Percentiles rank a stretch among this genome's conserved stretches.
Evolutionary conservation across 2,888 invertebrate species (phyloP).

Genomic region (Labia minor): DNA sequence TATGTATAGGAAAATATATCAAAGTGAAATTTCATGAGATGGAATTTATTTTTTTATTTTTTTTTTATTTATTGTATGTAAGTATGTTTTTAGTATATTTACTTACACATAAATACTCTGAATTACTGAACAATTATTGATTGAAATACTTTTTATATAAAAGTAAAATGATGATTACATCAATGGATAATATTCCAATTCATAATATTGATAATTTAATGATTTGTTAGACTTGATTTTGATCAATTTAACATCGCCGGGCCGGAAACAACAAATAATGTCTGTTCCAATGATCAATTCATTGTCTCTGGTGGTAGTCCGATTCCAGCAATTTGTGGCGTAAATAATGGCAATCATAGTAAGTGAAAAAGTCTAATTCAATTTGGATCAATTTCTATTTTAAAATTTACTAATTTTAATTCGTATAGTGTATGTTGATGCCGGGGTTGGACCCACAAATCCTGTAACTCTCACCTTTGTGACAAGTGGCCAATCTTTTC

Average conservation of each 20-base stretch:
- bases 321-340: slow-evolving; percentile 69
- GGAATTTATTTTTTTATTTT: too few relatives aligned
- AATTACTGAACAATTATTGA: too few relatives aligned
- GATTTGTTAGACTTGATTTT: slow-evolving; percentile 55
- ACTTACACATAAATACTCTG: too few relatives aligned
- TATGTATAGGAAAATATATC: too few relatives aligned
- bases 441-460: slow-evolving; percentile 61
- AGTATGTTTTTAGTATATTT: too few relatives aligned
- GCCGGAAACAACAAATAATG: slow-evolving; percentile 63
- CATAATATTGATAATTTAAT: too few relatives aligned
- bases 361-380: slow-evolving; percentile 31
- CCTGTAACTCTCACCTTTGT: slow-evolving; percentile 72
- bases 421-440: slow-evolving; percentile 76
- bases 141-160: too few relatives aligned
- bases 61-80: too few relatives aligned
- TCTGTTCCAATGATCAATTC: slow-evolving; percentile 76
- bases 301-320: slow-evolving; percentile 73
- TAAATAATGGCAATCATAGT: slow-evolving; percentile 74
- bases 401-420: too few relatives aligned
- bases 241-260: slow-evolving; percentile 64
- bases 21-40: too few relatives aligned
- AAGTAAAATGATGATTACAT: too few relatives aligned
- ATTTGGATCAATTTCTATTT: not conserved
- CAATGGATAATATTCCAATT: too few relatives aligned
- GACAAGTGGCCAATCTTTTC: slow-evolving; percentile 61